Conservation (phyloP, 2,113 vertebrate species). For the Carollia perspicillata region DNA sequence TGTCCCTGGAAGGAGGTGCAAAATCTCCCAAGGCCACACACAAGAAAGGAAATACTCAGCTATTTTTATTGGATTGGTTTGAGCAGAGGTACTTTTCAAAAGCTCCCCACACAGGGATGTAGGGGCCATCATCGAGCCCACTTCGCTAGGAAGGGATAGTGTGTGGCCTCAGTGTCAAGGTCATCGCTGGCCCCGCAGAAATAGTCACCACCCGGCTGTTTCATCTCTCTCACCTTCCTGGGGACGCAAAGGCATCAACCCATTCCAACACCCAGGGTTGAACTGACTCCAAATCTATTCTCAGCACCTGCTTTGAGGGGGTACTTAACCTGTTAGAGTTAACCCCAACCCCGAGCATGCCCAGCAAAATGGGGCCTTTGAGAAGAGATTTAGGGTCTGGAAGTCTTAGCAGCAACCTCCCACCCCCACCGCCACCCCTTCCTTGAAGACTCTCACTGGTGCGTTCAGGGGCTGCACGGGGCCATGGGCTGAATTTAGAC, state of each 20-base stretch:
- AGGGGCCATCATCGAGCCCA: background rate
- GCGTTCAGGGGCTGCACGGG: background rate
- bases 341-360: background rate
- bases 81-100: background rate
- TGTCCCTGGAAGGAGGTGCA: background rate
- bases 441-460: background rate
- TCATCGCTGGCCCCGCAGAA: background rate
- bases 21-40: conserved; percentile 25
- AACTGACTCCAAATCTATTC: background rate
- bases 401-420: background rate
- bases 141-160: background rate
- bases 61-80: background rate
- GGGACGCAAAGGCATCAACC: background rate
- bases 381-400: background rate
- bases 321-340: background rate
- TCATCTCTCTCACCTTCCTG: background rate
- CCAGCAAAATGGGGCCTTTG: background rate
- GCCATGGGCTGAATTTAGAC: background rate
- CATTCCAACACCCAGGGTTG: background rate
- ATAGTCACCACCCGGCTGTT: background rate
- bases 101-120: background rate
- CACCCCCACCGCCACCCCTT: too few species aligned
- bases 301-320: background rate
- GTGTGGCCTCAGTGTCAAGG: background rate
- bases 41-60: background rate